Base-by-base conservation (phyloP, 1,140 invertebrate genomes). In the Druon quercuslanigerum region DNA sequence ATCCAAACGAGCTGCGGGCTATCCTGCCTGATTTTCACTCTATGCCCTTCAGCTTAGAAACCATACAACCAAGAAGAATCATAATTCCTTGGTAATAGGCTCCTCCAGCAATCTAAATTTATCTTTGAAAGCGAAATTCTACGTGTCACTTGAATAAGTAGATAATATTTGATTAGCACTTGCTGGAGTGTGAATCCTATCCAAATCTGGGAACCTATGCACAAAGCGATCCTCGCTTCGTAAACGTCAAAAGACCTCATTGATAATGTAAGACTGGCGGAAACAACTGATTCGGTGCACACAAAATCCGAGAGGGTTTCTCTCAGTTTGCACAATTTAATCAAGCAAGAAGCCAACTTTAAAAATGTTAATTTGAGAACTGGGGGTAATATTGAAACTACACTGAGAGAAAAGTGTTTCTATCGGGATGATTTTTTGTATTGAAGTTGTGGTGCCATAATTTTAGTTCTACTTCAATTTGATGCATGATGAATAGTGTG, bases 21-120 rank as follows among this genome's bases (percentile, higher is more conserved):
- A 86, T 85, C 57, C 85, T 75, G 82, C 85, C 86, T 85, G 85
- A 86, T 88, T 84, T 84, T 86, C 83, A 83, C 78, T 86, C 83
- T 86, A 84, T 84, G 85, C 84, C 76, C 74, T 46, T 70, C 74
- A 79, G 85, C 83, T 87, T 86, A 87, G 86, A 86, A 88, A 87
- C 88, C 87, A 83, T 82, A 78, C 78, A 81, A 60, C 79, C 83
- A 76, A 72, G 82, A 86, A 85, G 85, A 87, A 86, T 88, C 79
- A 79, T 84, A 87, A 88, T 82, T 79, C 79, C 79, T 71, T 78
- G 78, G 78, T 86, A 85, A 87, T 79, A 79, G 79, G 74, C 73
- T 76, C 70, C 75, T 75, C 40, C 51, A 14, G 17, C 73, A 60
- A 50, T 19, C 40, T 19, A 14, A 74, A 66, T 66, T 66, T 66